phyloP scores from a whole-genome alignment of 2,113 vertebrate species.

The Bothrops jararaca region DNA sequence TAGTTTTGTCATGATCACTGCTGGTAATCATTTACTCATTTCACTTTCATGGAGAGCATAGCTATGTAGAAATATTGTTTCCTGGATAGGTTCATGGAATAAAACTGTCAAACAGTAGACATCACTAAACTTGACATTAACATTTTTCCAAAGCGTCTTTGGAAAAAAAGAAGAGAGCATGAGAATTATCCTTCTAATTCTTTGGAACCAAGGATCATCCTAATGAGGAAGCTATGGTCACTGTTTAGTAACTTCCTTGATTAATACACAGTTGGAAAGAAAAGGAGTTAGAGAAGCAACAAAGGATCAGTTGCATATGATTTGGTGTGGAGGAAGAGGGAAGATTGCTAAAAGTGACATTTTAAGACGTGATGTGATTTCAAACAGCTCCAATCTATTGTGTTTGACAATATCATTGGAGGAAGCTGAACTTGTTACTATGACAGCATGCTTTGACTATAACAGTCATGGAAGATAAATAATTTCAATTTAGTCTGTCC shows the following conservation, averaged over 20 bases:
- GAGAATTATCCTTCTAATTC: not conserved
- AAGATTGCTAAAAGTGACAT: not conserved
- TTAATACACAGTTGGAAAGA: not conserved
- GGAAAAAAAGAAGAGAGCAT: not conserved
- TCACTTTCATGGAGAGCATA: too few species aligned
- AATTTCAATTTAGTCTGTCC: slow-evolving; percentile 66
- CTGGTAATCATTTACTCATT: not conserved
- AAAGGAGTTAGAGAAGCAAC: not conserved
- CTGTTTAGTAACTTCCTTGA: not conserved
- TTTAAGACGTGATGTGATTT: not conserved
- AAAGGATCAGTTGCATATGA: not conserved
- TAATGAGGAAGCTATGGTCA: not conserved
- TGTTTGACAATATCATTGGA: slow-evolving; percentile 37
- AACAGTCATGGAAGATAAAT: slow-evolving; percentile 63
- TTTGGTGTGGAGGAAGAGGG: not conserved
- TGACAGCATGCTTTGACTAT: slow-evolving; percentile 53
- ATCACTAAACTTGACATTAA: not conserved
- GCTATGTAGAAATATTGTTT: not conserved
- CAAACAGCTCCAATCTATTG: not conserved
- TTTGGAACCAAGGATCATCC: not conserved
- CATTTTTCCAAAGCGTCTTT: not conserved
- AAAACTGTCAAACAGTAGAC: not conserved
- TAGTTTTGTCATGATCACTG: not conserved
- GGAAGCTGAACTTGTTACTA: slow-evolving; percentile 48
- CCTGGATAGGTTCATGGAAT: not conserved